phyloP scores from a whole-genome alignment of 2,888 invertebrate genomes.

The Drepanosiphum platanoidis region DNA sequence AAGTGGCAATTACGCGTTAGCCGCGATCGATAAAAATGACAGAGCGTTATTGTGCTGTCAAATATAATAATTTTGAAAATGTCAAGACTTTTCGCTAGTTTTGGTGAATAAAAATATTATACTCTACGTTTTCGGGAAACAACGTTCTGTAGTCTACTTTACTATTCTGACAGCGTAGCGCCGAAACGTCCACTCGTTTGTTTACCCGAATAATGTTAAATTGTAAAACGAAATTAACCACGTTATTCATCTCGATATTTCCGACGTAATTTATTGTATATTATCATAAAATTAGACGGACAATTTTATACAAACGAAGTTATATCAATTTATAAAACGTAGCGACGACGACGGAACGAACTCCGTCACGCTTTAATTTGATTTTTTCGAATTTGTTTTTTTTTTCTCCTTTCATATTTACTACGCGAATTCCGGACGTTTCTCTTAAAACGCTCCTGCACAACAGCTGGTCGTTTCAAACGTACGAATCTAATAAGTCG shows the following conservation, averaged over 20 bases:
- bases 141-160: no score
- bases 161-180: background rate
- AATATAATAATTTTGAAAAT: background rate
- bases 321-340: background rate
- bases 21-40: background rate
- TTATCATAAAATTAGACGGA: background rate
- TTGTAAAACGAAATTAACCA: background rate
- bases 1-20: background rate
- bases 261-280: no score
- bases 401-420: no score
- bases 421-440: no score
- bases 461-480: no score
- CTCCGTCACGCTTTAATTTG: no score
- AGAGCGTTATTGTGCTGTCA: background rate
- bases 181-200: background rate
- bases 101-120: no score
- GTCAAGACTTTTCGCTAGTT: background rate
- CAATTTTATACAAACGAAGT: background rate
- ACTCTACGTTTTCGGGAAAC: background rate
- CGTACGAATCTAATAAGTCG: no score
- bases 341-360: background rate
- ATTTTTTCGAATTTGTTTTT: no score
- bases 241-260: background rate
- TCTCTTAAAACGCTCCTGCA: no score
- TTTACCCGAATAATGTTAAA: background rate